Evolutionary conservation across 53 echinoderm and acorn worm genomes (phyloP).

Genomic region (Luidia sarsii): DNA sequence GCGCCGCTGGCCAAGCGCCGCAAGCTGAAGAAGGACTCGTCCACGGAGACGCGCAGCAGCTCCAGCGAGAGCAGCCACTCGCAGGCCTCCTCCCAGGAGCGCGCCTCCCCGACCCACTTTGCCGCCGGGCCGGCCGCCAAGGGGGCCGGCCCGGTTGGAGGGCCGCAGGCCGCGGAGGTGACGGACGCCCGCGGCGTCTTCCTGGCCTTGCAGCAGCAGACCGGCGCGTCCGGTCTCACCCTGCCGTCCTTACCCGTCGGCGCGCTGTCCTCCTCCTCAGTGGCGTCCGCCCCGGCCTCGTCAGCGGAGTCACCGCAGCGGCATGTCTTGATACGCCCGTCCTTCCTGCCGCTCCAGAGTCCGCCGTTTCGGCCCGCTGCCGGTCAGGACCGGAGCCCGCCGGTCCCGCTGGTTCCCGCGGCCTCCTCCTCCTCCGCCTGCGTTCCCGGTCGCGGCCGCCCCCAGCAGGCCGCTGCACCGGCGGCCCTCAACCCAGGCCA

Average conservation of each 20-base stretch:
- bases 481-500: background rate
- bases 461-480: background rate
- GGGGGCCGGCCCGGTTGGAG: background rate
- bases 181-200: constrained; percentile 4
- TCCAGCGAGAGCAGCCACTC: constrained; percentile 93
- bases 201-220: background rate
- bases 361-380: too few relatives aligned
- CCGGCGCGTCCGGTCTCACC: background rate
- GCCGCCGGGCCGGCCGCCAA: constrained; percentile 14
- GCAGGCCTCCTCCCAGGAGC: constrained; percentile 71
- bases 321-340: background rate
- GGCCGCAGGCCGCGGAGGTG: background rate
- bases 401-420: background rate
- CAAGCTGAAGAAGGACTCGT: constrained; percentile 93
- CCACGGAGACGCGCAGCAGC: constrained; percentile 95
- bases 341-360: constrained; percentile 7
- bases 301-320: background rate
- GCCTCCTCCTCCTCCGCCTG: background rate
- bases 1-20: constrained; percentile 97
- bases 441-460: background rate
- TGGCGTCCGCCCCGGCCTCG: background rate
- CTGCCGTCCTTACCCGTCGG: constrained; percentile 7
- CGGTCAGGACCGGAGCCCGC: background rate
- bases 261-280: background rate
- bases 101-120: constrained; percentile 41